Evolutionary conservation across 2,797 vertebrate genomes (phyloP), one percentile per base, ranked within the genome.

Genomic region (Acrossocheilus fasciatus): DNA sequence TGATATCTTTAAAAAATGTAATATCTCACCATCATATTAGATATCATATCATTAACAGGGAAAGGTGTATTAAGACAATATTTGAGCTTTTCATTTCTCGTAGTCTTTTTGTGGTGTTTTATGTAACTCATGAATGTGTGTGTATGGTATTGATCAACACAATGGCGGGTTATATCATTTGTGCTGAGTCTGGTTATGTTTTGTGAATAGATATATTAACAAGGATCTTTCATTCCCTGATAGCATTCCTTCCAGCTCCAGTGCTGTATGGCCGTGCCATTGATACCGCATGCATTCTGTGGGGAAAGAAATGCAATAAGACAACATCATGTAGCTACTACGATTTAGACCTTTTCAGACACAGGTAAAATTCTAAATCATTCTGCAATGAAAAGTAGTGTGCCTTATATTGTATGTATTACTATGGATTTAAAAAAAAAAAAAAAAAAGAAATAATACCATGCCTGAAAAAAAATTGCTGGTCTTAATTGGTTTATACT

Each of bases 201-300:
- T 59, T 59, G 54, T 59, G 8, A 23, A 59, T 57, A 54, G 11
- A 12, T 14, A 34, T 64, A 52, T 75, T 84, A 15, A 75, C 30
- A 84, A 78, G n/a, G 20, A 30, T 2, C 2, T 86, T 69, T 73
- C 9, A 66, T 34, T 88, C 45, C 23, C 43, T 75, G 3, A n/a
- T 77, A 99, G 98, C 97, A 0, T 99, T 98, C 95, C 94, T 99
- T 93, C 98, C 98, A 0, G 96, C 97, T 0, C 98, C 98, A 0
- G 96, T 99, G 54, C 86, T 99, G 79, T 98, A 97, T 0, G 98
- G 98, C 86, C 96, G 92, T 0, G 92, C 96, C 91, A 99, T 99
- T 0, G 98, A 99, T 90, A 96, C 94, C 0, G 93, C 97, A 14
- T 99, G 98, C 88, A 90, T 97, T 89, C 82, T 94, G 57, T 99